phyloP scores from a whole-genome alignment of 2,888 invertebrate genomes.

The Himalopsyche tibetana region DNA sequence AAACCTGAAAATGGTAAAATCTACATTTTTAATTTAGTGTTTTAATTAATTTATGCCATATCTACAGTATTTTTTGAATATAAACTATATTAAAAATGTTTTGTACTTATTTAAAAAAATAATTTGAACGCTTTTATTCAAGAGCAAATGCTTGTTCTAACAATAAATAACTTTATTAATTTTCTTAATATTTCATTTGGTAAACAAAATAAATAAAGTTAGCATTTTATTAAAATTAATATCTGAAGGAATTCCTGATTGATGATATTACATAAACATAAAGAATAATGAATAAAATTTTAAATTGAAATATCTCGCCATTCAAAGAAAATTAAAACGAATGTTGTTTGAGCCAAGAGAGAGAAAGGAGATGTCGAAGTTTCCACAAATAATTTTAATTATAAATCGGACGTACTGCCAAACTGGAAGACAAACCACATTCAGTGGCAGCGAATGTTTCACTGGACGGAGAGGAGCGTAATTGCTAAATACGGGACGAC shows the following conservation, averaged over 20 bases:
- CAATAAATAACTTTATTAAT: too few species aligned
- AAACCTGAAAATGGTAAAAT: too few species aligned
- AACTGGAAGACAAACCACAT: background rate
- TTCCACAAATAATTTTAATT: conserved; percentile 34
- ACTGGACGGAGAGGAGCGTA: background rate
- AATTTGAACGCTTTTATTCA: too few species aligned
- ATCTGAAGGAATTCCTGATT: background rate
- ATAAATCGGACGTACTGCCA: background rate
- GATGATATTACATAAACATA: background rate
- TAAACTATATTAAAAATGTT: too few species aligned
- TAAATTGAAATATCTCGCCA: background rate
- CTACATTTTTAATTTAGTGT: too few species aligned
- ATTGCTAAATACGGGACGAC: conserved; percentile 25
- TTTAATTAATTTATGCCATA: too few species aligned
- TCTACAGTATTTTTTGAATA: too few species aligned
- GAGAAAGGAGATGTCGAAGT: background rate
- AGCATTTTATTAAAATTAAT: too few species aligned
- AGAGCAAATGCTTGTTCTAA: too few species aligned
- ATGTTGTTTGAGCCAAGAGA: background rate
- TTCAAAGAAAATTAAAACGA: background rate
- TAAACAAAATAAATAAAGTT: too few species aligned
- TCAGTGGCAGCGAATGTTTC: conserved; percentile 9
- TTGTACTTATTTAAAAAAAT: too few species aligned
- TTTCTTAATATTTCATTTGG: too few species aligned
- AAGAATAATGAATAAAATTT: background rate